Evolutionary conservation across 2,797 vertebrate genomes (phyloP).

Genomic region (Hippocampus kuda): DNA sequence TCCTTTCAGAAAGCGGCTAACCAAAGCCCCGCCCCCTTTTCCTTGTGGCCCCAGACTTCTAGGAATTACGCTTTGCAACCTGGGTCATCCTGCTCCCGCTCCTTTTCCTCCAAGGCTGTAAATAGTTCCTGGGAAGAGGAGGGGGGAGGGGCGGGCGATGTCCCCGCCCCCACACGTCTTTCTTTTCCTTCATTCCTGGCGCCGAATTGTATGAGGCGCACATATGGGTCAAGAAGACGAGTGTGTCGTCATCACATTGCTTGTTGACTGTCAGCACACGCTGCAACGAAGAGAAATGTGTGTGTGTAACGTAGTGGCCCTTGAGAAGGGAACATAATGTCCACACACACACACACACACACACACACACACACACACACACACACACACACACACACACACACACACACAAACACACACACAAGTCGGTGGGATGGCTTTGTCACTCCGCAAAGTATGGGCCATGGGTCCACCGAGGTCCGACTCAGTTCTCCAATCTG

Average conservation of each 20-base stretch:
- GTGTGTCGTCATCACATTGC: neutral
- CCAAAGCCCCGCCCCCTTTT: neutral
- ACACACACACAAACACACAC: neutral
- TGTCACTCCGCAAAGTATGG: neutral
- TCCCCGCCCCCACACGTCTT: neutral
- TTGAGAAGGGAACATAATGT: no score
- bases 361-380: no score
- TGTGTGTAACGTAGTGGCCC: neutral
- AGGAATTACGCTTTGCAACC: neutral
- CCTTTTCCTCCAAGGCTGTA: slow-evolving; percentile 17
- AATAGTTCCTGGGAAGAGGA: slow-evolving; percentile 45
- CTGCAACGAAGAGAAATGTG: neutral
- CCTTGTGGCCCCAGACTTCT: slow-evolving; percentile 5
- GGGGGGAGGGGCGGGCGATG: slow-evolving; percentile 25
- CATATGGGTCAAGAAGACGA: slow-evolving; percentile 38
- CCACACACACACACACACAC: no score
- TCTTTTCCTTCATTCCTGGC: neutral
- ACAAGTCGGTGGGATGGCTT: neutral
- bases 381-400: neutral
- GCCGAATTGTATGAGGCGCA: slow-evolving; percentile 31
- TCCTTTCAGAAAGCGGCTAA: neutral
- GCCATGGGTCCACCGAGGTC: no score
- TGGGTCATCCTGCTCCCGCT: neutral
- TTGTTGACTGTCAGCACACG: no score
- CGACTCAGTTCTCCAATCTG: neutral